phyloP scores from a whole-genome alignment of 1,140 invertebrate genomes.

The Dendrolimus punctatus region DNA sequence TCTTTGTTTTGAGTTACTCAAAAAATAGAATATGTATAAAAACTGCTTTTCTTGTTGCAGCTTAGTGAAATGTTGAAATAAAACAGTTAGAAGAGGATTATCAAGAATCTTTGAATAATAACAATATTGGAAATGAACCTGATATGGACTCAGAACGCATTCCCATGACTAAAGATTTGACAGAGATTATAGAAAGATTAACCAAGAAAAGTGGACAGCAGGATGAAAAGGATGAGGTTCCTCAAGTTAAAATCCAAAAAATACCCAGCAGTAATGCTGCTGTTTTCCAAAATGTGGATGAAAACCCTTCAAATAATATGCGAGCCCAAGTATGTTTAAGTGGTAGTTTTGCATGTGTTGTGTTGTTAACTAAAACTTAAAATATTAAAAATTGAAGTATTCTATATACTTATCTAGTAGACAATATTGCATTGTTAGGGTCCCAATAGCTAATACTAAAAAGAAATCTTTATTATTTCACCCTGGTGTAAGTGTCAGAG shows the following conservation, averaged over 20 bases:
- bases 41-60: constrained; percentile 30
- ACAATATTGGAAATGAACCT: constrained; percentile 14
- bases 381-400: too few relatives aligned
- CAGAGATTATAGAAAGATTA: constrained; percentile 69
- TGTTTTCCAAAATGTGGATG: constrained; percentile 65
- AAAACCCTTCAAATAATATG: constrained; percentile 49
- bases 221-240: constrained; percentile 24
- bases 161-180: constrained; percentile 74
- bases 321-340: constrained; percentile 54
- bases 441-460: too few relatives aligned
- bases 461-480: too few relatives aligned
- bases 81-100: constrained; percentile 55
- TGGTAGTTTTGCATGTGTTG: not conserved
- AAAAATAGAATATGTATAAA: not conserved
- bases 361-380: too few relatives aligned
- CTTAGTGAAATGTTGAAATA: constrained; percentile 53
- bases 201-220: constrained; percentile 39
- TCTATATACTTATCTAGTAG: too few relatives aligned
- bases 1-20: constrained; percentile 2
- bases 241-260: constrained; percentile 59
- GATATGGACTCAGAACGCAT: constrained; percentile 58
- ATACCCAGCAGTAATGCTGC: constrained; percentile 67
- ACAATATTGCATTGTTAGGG: too few relatives aligned
- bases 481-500: too few relatives aligned
- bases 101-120: constrained; percentile 46